Conservation (phyloP, 2,113 vertebrate species). For the Oncorhynchus masou region DNA sequence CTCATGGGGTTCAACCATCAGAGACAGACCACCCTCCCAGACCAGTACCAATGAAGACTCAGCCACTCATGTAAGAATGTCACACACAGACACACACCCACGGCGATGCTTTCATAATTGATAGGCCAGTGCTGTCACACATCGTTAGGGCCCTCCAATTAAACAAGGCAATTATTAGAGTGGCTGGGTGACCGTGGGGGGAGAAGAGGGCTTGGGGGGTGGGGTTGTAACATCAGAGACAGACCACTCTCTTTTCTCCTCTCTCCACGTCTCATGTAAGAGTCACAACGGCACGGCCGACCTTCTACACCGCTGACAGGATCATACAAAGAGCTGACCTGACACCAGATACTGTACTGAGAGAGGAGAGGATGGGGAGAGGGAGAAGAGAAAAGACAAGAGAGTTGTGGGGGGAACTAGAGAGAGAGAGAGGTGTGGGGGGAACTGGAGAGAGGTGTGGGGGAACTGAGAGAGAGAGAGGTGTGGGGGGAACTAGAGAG, state of each 20-base stretch:
- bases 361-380: too few relatives aligned
- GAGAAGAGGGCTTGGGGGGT: neutral
- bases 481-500: too few relatives aligned
- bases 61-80: too few relatives aligned
- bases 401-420: too few relatives aligned
- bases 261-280: neutral
- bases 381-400: too few relatives aligned
- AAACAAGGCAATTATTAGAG: conserved; percentile 41
- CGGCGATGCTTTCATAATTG: conserved; percentile 41
- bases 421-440: too few relatives aligned
- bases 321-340: neutral
- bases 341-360: neutral
- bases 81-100: conserved; percentile 19
- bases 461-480: too few relatives aligned
- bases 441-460: too few relatives aligned
- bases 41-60: too few relatives aligned
- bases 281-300: conserved; percentile 5
- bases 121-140: conserved; percentile 29
- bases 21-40: too few relatives aligned
- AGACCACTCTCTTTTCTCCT: neutral
- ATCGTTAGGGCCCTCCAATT: conserved; percentile 41
- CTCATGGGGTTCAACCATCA: too few relatives aligned
- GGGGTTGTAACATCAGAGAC: neutral
- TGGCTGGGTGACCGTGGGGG: neutral
- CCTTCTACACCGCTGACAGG: conserved; percentile 3